Evolutionary conservation across 2,888 invertebrate species (phyloP).

Genomic region (Camponotus fellah): DNA sequence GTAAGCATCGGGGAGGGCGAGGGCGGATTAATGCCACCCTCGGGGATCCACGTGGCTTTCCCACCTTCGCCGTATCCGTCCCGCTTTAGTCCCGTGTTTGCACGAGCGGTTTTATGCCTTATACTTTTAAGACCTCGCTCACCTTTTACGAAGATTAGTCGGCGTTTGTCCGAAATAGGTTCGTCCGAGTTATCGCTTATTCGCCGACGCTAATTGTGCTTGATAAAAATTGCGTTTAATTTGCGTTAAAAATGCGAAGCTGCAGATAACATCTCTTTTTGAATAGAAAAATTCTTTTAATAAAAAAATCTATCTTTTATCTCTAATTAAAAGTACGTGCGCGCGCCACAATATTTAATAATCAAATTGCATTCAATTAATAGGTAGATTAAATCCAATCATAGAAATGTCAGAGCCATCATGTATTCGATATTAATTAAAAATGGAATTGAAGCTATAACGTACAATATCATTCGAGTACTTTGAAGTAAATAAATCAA

Average conservation of each 20-base stretch:
- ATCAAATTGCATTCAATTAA: neutral
- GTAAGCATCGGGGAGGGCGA: conserved; percentile 71
- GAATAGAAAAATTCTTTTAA: neutral
- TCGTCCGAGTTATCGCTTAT: conserved; percentile 30
- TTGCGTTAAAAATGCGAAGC: neutral
- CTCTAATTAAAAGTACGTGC: neutral
- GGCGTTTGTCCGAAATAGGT: conserved; percentile 43
- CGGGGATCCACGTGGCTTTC: conserved; percentile 81
- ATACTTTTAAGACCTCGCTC: conserved; percentile 65
- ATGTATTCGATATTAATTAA: neutral
- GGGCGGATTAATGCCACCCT: conserved; percentile 85
- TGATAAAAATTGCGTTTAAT: neutral
- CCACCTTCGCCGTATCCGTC: conserved; percentile 63
- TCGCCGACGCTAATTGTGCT: conserved; percentile 17
- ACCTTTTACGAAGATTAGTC: conserved; percentile 71
- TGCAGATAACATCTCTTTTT: neutral
- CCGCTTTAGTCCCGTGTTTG: conserved; percentile 27
- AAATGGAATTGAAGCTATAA: neutral
- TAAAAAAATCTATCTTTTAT: neutral
- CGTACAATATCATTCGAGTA: neutral
- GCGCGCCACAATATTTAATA: neutral
- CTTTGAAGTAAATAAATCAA: conserved; percentile 61
- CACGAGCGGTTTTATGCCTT: conserved; percentile 65
- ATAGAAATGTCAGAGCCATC: neutral
- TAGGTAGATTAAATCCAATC: neutral